Conservation (phyloP, 2,888 invertebrate species). For the Holacanthella duospinosa region DNA sequence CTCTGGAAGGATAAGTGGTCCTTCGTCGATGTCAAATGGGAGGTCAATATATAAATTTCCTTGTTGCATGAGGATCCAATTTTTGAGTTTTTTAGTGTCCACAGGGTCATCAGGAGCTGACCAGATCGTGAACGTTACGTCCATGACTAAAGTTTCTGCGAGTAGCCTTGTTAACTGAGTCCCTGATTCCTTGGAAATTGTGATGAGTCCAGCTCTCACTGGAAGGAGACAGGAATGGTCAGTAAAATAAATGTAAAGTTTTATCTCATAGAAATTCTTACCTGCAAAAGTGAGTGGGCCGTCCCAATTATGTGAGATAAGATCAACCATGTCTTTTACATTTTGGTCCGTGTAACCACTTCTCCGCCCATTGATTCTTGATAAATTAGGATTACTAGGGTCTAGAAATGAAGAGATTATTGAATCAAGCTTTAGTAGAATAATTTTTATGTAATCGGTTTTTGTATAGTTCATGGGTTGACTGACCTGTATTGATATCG, state of each 20-base stretch:
- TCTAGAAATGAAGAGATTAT: background rate
- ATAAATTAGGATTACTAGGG: background rate
- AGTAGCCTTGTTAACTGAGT: background rate
- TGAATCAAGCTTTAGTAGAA: background rate
- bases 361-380: background rate
- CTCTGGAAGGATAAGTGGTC: constrained; percentile 1
- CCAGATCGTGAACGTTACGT: constrained; percentile 66
- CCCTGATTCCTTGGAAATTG: background rate
- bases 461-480: constrained; percentile 31
- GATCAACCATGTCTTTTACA: constrained; percentile 57
- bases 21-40: constrained; percentile 48
- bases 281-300: constrained; percentile 62
- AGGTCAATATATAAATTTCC: constrained; percentile 67
- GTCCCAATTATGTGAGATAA: constrained; percentile 44
- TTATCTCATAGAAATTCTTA: background rate
- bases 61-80: constrained; percentile 56
- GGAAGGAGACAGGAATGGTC: constrained; percentile 44
- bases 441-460: background rate
- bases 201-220: constrained; percentile 51
- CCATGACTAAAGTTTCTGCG: background rate
- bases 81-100: constrained; percentile 53
- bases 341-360: constrained; percentile 43
- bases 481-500: constrained; percentile 13
- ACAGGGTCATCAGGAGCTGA: constrained; percentile 57
- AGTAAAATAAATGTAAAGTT: background rate